Conservation (phyloP, 2,113 vertebrate species). For the Erinaceus europaeus region DNA sequence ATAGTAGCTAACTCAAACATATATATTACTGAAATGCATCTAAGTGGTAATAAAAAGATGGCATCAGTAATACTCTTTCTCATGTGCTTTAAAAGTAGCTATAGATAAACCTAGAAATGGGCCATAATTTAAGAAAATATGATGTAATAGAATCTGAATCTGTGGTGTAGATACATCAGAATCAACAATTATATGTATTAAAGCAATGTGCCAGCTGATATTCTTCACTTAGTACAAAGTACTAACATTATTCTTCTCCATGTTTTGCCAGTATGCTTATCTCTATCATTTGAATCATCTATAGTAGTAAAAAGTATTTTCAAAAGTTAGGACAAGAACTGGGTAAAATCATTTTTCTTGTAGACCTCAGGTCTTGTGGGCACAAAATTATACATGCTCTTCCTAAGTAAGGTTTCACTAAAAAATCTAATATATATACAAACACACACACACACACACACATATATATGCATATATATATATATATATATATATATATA, state of each 20-base stretch:
- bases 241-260: not conserved
- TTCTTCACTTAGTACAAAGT: not conserved
- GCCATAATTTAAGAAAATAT: not conserved
- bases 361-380: not conserved
- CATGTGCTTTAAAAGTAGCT: not conserved
- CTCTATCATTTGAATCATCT: not conserved
- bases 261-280: not conserved
- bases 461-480: too few relatives aligned
- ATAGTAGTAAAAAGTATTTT: too few relatives aligned
- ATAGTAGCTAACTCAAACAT: not conserved
- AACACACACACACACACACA: too few relatives aligned
- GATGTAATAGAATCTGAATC: slow-evolving; percentile 12
- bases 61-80: not conserved
- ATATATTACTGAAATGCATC: not conserved
- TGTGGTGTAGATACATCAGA: not conserved
- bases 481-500: too few relatives aligned
- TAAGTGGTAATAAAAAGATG: not conserved
- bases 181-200: not conserved
- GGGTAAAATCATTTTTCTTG: slow-evolving; percentile 13
- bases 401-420: too few relatives aligned
- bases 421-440: too few relatives aligned
- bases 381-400: not conserved
- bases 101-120: not conserved
- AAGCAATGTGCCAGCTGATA: not conserved
- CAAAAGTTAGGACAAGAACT: not conserved